A percentile compares a stretch with the other conserved stretches of the same genome.
Conservation (phyloP, 2,888 invertebrate species). For the Tetrapedia diversipes region DNA sequence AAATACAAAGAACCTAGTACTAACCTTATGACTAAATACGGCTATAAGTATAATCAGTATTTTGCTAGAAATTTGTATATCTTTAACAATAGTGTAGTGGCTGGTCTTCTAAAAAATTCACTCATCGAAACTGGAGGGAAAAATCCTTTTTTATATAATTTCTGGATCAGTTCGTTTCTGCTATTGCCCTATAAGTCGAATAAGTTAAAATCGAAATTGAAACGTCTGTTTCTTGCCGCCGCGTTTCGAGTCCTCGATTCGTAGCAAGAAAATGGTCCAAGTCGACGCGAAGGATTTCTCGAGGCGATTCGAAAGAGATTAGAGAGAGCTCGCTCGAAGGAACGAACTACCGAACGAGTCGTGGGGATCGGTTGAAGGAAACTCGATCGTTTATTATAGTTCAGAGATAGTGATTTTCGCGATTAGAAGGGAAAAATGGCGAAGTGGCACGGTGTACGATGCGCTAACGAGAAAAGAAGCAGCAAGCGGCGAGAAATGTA, state of each 20-base stretch:
- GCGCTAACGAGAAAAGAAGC: neutral
- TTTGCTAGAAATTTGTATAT: too few relatives aligned
- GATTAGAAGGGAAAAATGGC: constrained; percentile 40
- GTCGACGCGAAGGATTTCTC: constrained; percentile 21
- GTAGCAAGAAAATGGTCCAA: constrained; percentile 39
- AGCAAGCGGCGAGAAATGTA: constrained; percentile 29
- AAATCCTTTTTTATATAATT: too few relatives aligned
- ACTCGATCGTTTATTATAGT: constrained; percentile 42
- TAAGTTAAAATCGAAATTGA: too few relatives aligned
- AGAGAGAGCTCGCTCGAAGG: constrained; percentile 8
- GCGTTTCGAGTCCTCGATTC: constrained; percentile 35
- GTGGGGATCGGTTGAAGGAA: constrained; percentile 26
- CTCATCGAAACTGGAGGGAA: too few relatives aligned
- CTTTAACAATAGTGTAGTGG: too few relatives aligned
- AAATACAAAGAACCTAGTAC: too few relatives aligned
- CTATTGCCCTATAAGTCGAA: too few relatives aligned
- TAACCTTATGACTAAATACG: too few relatives aligned
- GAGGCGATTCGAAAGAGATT: neutral
- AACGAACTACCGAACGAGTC: constrained; percentile 24
- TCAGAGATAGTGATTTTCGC: constrained; percentile 42
- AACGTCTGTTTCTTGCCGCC: too few relatives aligned
- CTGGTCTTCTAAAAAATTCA: too few relatives aligned
- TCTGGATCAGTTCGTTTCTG: too few relatives aligned
- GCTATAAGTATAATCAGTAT: too few relatives aligned
- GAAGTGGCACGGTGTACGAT: neutral